Percentiles rank a stretch among this genome's conserved stretches.
These are phyloP conservation scores for Catocala fraxini DNA, from an alignment of 2,888 invertebrate genomes.

Conservation along the genomic window DNA sequence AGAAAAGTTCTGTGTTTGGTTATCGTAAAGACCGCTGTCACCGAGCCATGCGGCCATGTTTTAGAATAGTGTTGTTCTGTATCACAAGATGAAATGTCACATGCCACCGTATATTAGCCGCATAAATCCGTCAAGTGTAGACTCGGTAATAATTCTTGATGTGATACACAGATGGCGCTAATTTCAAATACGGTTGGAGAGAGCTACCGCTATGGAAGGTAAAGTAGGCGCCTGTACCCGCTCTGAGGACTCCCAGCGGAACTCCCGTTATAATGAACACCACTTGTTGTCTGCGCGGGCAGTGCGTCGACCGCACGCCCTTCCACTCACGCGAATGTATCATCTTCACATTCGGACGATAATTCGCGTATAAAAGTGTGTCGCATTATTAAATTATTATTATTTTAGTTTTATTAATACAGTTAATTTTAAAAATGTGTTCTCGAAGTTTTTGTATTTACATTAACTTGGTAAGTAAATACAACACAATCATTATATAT, in stretches of 20 bases:
- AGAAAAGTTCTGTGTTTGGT: conserved; percentile 39
- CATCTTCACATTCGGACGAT: conserved; percentile 75
- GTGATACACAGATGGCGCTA: conserved; percentile 70
- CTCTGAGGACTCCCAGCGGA: conserved; percentile 79
- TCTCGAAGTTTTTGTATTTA: conserved; percentile 68
- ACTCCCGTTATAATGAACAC: conserved; percentile 86
- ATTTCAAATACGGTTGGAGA: conserved; percentile 57
- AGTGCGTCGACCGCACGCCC: conserved; percentile 87
- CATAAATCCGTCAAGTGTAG: conserved; percentile 52
- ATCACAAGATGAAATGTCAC: conserved; percentile 29
- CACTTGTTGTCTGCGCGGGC: conserved; percentile 85
- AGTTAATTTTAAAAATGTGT: conserved; percentile 73
- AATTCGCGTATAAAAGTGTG: conserved; percentile 79
- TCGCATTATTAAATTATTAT: conserved; percentile 55
- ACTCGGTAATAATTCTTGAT: conserved; percentile 29
- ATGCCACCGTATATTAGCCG: conserved; percentile 15
- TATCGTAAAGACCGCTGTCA: conserved; percentile 65
- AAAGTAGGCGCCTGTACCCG: conserved; percentile 70
- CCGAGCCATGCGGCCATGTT: conserved; percentile 81
- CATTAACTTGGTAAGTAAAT: conserved; percentile 76
- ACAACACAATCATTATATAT: not conserved
- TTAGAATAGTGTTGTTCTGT: conserved; percentile 54
- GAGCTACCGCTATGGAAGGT: conserved; percentile 62
- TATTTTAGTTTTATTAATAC: conserved; percentile 61
- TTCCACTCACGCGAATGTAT: conserved; percentile 82